A percentile compares a stretch with the other conserved stretches of the same genome.
These are phyloP conservation scores for Erebia aethiops DNA, from an alignment of 2,888 invertebrate genomes.

Conservation along the genomic window DNA sequence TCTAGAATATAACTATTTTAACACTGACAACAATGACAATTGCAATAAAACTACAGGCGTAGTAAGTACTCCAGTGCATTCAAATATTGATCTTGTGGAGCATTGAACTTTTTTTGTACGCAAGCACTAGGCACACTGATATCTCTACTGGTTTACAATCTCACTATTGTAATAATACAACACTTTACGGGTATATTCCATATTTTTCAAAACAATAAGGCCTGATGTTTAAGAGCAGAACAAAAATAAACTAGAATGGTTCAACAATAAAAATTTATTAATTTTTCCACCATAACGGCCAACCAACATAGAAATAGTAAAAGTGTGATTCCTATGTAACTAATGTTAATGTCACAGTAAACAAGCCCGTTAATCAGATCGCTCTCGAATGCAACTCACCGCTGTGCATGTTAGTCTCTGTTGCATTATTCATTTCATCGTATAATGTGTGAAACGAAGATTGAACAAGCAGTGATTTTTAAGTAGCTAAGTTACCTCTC, in stretches of 20 bases:
- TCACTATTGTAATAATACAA: conserved; percentile 9
- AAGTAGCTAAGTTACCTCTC: not conserved
- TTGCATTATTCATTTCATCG: conserved; percentile 49
- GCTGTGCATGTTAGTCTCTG: conserved; percentile 42
- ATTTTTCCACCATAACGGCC: not conserved
- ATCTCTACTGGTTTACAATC: not conserved
- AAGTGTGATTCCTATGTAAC: conserved; percentile 14
- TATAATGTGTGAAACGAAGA: conserved; percentile 37
- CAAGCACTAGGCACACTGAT: not conserved
- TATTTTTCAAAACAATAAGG: conserved; percentile 13
- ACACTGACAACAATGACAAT: not conserved
- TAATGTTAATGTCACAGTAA: conserved; percentile 20
- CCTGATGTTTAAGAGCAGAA: not conserved
- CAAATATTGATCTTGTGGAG: conserved; percentile 19
- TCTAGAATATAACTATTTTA: not conserved
- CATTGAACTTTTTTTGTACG: conserved; percentile 21
- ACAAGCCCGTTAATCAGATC: conserved; percentile 37
- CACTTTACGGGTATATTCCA: not conserved
- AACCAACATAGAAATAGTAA: not conserved
- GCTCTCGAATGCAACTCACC: conserved; percentile 47
- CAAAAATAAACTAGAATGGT: not conserved
- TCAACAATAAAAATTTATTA: not conserved
- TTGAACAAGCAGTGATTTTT: conserved; percentile 21
- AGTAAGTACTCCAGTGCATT: not conserved
- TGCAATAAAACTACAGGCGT: not conserved